Evolutionary conservation across 2,888 invertebrate genomes (phyloP).

Genomic region (Leistus spinibarbis): DNA sequence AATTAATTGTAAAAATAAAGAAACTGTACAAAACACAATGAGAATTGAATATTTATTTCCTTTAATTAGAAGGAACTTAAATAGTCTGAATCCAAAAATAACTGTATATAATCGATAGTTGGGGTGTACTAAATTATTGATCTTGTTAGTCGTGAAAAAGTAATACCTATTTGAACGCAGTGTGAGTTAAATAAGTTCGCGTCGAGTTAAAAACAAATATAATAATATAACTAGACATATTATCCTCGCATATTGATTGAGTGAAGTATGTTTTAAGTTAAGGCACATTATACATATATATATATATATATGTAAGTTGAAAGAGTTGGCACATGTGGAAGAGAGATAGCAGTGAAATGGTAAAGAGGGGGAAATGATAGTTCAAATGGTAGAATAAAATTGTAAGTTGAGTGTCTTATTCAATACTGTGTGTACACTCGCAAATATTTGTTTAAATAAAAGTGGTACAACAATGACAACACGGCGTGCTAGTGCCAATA

Average conservation of each 20-base stretch:
- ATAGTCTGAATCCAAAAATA: too few species aligned
- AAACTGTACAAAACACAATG: not conserved
- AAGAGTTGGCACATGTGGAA: not conserved
- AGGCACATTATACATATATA: not conserved
- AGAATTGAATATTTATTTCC: too few species aligned
- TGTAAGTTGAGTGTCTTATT: not conserved
- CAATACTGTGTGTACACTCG: not conserved
- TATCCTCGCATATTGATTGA: not conserved
- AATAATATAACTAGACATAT: not conserved
- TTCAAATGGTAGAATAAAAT: not conserved
- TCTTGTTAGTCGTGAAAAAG: not conserved
- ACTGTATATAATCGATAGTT: too few species aligned
- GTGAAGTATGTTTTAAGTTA: not conserved
- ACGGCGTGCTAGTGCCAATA: conserved; percentile 39
- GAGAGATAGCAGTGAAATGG: not conserved
- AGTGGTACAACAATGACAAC: conserved; percentile 13
- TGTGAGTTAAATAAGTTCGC: not conserved
- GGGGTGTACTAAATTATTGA: not conserved
- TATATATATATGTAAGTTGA: not conserved
- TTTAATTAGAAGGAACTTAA: too few species aligned
- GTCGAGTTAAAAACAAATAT: not conserved
- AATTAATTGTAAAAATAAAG: not conserved
- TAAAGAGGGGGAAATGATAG: not conserved
- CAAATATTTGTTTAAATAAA: not conserved
- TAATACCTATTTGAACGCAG: not conserved